phyloP scores from a whole-genome alignment of 2,797 vertebrate genomes.

The Streptopelia turtur region DNA sequence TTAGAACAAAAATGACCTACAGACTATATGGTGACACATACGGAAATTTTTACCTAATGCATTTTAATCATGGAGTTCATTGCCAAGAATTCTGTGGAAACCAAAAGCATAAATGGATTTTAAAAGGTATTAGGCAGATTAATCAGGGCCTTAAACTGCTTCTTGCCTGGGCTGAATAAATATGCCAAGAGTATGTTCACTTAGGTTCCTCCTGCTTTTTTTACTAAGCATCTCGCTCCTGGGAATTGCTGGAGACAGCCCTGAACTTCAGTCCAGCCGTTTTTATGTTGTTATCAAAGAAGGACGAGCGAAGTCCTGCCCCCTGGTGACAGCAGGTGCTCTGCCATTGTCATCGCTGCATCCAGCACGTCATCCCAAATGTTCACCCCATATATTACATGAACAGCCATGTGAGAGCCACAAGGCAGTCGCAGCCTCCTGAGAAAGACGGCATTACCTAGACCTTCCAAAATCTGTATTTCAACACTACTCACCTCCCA shows the following conservation, averaged over 20 bases:
- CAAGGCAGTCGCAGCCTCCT: background rate
- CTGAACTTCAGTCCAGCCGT: background rate
- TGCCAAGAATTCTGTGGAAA: background rate
- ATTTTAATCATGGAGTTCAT: background rate
- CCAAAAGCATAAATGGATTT: background rate
- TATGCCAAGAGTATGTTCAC: background rate
- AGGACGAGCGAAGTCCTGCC: background rate
- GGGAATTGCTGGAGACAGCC: background rate
- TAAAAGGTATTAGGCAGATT: background rate
- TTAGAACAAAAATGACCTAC: background rate
- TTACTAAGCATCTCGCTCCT: background rate
- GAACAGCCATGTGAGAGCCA: fast-evolving
- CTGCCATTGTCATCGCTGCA: background rate
- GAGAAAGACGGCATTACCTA: background rate
- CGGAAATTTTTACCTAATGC: background rate
- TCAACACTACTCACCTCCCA: background rate
- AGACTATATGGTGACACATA: background rate
- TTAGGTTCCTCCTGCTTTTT: background rate
- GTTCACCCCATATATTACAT: background rate
- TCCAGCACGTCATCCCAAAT: background rate
- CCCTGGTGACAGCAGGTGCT: background rate
- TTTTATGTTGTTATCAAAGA: background rate
- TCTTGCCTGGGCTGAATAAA: background rate
- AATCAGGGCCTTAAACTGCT: background rate
- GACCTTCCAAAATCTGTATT: background rate